Percentiles rank a stretch among this genome's conserved stretches.
Conservation (phyloP, 2,797 vertebrate genomes). For the Podargus strigoides region DNA sequence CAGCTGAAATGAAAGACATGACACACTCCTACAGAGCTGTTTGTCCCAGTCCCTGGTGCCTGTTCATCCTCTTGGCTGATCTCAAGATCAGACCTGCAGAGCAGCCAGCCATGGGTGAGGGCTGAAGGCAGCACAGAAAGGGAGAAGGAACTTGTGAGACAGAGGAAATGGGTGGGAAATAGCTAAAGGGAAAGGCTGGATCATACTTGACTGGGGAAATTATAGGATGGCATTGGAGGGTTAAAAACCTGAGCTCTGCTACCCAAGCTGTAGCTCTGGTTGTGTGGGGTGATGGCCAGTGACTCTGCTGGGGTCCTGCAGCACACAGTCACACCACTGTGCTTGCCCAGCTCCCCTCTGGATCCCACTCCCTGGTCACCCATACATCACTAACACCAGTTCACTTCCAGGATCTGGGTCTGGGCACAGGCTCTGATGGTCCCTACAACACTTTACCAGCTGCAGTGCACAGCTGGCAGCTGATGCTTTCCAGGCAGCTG, state of each 20-base stretch:
- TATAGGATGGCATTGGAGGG: neutral
- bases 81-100: no score
- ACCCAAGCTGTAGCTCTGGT: neutral
- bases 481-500: neutral
- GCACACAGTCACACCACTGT: neutral
- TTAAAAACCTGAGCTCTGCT: neutral
- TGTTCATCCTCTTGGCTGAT: neutral
- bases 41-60: neutral
- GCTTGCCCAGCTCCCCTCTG: rapidly evolving
- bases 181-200: neutral
- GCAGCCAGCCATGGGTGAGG: neutral
- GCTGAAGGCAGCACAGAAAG: neutral
- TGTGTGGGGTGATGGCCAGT: neutral
- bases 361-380: neutral
- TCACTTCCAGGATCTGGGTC: neutral
- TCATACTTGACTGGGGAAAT: no score
- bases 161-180: rapidly evolving
- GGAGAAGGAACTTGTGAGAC: neutral
- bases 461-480: neutral
- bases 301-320: neutral
- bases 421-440: no score
- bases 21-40: neutral
- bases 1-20: neutral
- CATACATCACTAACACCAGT: neutral
- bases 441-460: neutral